phyloP scores from a whole-genome alignment of 2,888 invertebrate species.

The Rhingia rostrata region DNA sequence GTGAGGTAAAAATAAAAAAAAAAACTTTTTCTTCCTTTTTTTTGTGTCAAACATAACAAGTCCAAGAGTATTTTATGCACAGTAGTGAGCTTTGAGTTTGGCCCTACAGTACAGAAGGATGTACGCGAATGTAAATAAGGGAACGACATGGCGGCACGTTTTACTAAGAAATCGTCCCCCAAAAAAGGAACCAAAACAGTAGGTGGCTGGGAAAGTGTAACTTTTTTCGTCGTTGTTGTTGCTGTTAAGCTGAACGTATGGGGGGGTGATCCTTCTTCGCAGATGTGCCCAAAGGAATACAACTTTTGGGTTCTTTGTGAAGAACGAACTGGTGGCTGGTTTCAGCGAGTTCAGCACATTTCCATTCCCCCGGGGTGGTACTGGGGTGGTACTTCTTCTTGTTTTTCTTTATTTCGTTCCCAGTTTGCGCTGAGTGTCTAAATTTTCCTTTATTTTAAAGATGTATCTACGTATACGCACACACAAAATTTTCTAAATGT shows the following conservation, averaged over 20 bases:
- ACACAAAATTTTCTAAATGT: slow-evolving; percentile 39
- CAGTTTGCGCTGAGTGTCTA: slow-evolving; percentile 72
- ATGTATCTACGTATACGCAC: slow-evolving; percentile 47
- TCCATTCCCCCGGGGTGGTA: slow-evolving; percentile 56
- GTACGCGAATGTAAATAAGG: slow-evolving; percentile 62
- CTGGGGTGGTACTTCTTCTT: slow-evolving; percentile 48
- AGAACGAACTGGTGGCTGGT: slow-evolving; percentile 31
- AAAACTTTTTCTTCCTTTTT: slow-evolving; percentile 1
- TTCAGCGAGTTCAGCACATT: slow-evolving; percentile 62
- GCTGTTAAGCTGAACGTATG: slow-evolving; percentile 38
- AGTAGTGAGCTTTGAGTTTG: slow-evolving; percentile 66
- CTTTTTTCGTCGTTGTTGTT: slow-evolving; percentile 24
- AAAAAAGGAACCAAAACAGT: slow-evolving; percentile 47
- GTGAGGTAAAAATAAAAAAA: slow-evolving; percentile 50
- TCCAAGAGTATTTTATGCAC: slow-evolving; percentile 67
- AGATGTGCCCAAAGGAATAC: slow-evolving; percentile 74
- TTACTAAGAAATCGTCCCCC: slow-evolving; percentile 41
- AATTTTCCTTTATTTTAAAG: slow-evolving; percentile 72
- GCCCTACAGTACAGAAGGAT: slow-evolving; percentile 53
- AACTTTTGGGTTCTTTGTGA: slow-evolving; percentile 71
- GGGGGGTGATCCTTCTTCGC: slow-evolving; percentile 68
- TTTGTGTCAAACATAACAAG: slow-evolving; percentile 5
- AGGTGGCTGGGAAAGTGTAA: slow-evolving; percentile 63
- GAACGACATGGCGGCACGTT: slow-evolving; percentile 67
- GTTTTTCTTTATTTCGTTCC: slow-evolving; percentile 66